Evolutionary conservation across 1,140 invertebrate genomes (phyloP), one percentile per base, ranked within the genome.

Genomic region (Temnothorax nylanderi): DNA sequence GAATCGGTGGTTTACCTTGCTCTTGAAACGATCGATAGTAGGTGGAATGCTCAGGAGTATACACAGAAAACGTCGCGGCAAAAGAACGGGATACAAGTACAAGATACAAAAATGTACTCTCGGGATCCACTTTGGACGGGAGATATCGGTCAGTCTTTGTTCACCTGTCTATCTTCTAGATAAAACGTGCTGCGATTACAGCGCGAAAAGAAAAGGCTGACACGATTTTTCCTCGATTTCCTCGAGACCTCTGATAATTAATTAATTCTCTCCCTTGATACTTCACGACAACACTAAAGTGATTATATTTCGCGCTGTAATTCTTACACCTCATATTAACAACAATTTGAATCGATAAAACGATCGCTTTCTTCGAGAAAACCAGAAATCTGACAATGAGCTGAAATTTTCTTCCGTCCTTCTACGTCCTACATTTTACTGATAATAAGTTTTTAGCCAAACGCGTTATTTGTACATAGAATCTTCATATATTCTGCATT

Each of bases 71-170:
- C 47, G 51, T 32, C 41, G 16, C 32, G 32, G 6, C 80, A 60
- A 72, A 69, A 84, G 78, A 60, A 67, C 26, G 21, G 16, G 32
- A 67, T 71, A 26, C 26, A 26, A 26, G 26, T 26, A 26, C 26
- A 13, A 76, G 85, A 87, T 76, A 84, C 10, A 51, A 34, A 56
- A 69, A 88, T 75, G 64, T 71, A 85, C 74, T 75, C 78, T 64
- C 54, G 49, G 51, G 72, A 85, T 84, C 26, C 51, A 56, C 74
- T 78, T 64, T 64, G 37, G 64, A 77, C 58, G 32, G 11, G 67
- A 84, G 21, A 84, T 37, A 64, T 84, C 47, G 56, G 37, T 74
- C 86, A 77, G 77, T 74, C 74, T 86, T 89, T 84, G 80, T 85
- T 58, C 56, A 80, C 32, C 62, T 84, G 71, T 58, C 86, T 62